Evolutionary conservation across 2,797 vertebrate genomes (phyloP).

Genomic region (Falco biarmicus): DNA sequence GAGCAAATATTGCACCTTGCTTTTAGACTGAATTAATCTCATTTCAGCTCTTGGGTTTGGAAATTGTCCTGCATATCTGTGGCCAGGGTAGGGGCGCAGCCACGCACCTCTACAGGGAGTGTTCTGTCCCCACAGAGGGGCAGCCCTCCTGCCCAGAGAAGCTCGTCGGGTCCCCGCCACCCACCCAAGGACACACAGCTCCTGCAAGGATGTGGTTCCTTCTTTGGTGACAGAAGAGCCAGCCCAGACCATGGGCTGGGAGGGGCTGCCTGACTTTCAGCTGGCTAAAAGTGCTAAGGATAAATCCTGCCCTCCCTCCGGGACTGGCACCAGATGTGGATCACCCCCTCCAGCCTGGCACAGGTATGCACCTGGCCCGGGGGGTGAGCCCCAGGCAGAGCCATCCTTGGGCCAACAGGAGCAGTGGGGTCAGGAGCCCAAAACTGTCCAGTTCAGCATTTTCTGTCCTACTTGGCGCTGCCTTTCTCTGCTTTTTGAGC

Average conservation of each 20-base stretch:
- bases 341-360: background rate
- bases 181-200: fast-evolving
- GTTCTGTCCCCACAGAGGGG: background rate
- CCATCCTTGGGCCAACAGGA: fast-evolving
- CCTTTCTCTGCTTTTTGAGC: background rate
- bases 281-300: background rate
- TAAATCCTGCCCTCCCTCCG: background rate
- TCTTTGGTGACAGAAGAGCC: background rate
- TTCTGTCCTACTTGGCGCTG: background rate
- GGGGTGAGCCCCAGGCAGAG: background rate
- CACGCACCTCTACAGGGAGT: background rate
- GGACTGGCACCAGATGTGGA: fast-evolving
- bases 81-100: too few relatives aligned
- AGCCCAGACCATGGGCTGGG: background rate
- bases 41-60: background rate
- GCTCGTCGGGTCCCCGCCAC: background rate
- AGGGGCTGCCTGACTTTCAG: background rate
- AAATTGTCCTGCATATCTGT: background rate
- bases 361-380: fast-evolving
- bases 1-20: background rate
- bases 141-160: background rate
- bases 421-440: background rate
- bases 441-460: background rate
- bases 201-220: background rate
- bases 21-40: background rate